A percentile compares a stretch with the other conserved stretches of the same genome.
Conservation (phyloP, 2,797 vertebrate genomes). For the Craterocephalus amniculus region DNA sequence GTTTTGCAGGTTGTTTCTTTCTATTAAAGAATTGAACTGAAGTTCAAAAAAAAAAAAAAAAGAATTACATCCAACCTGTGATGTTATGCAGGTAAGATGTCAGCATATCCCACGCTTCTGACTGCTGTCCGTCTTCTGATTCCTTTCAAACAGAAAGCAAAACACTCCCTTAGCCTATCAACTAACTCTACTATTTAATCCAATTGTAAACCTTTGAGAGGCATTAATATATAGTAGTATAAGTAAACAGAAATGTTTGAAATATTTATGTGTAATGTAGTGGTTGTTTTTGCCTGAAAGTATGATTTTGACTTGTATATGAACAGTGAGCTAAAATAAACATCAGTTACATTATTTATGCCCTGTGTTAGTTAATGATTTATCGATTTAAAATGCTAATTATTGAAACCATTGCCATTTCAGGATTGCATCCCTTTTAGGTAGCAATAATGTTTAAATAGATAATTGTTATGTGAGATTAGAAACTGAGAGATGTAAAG, state of each 20-base stretch:
- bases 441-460: background rate
- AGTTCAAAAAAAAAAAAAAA: too few species aligned
- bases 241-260: too few species aligned
- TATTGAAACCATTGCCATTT: background rate
- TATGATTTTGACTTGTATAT: too few species aligned
- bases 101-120: slow-evolving; percentile 52
- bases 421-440: background rate
- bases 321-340: too few species aligned
- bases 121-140: slow-evolving; percentile 30
- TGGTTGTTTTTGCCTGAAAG: too few species aligned
- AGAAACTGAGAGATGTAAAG: background rate
- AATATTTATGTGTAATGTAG: too few species aligned
- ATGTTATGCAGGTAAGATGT: slow-evolving; percentile 49
- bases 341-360: too few species aligned
- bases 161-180: background rate
- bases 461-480: background rate
- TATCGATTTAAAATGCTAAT: too few species aligned
- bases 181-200: background rate
- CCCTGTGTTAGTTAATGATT: too few species aligned
- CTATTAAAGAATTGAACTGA: background rate
- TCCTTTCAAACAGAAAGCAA: slow-evolving; percentile 40
- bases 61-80: background rate
- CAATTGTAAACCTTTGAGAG: too few species aligned
- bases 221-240: too few species aligned
- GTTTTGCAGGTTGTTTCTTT: background rate